Evolutionary conservation across 2,797 vertebrate species (phyloP), one percentile per base, ranked within the genome.

Genomic region (Pseudotriccus pelzelni): DNA sequence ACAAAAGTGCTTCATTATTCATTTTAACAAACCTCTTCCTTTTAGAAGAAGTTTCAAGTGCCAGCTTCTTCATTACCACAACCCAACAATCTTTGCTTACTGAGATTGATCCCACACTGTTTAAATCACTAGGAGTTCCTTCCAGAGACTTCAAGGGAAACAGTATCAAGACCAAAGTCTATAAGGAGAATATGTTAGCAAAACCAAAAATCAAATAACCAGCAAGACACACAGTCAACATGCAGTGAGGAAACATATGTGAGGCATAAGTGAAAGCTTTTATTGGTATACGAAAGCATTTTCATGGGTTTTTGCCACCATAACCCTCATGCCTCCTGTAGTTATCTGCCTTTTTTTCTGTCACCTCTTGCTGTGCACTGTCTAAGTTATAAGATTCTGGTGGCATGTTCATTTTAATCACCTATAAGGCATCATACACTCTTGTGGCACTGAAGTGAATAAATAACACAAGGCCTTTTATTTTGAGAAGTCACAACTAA

Each of bases 181-280:
- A 47, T 0, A 1, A 63, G 44, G 3, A 68, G 74, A 91, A 91
- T 93, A 91, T 1, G 0, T 52, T 96, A 94, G 89, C 77, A 82
- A 93, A 86, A 88, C 62, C 85, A 93, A 94, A 94, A 95, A 94
- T 96, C 95, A 96, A 96, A 94, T 79, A 96, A 91, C 41, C 91
- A 96, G 96, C 94, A 94, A 93, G 95, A 93, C 52, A 88, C 41
- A 78, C 39, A 79, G 92, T 70, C 92, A 94, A 94, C 89, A 93
- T 44, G 91, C 94, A 76, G 93, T 59, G 94, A 88, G 49, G 74
- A 88, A 92, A 92, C 32, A 14, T 59, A 92, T 37, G 73, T 73
- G 85, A 94, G 53, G 59, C 37, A 0, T 67, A 94, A 94, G 55
- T 79, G 83, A 90, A 94, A 91, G 94, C 91, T 90, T 92, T 91